phyloP scores from a whole-genome alignment of 2,888 invertebrate species.

The Empis livida region DNA sequence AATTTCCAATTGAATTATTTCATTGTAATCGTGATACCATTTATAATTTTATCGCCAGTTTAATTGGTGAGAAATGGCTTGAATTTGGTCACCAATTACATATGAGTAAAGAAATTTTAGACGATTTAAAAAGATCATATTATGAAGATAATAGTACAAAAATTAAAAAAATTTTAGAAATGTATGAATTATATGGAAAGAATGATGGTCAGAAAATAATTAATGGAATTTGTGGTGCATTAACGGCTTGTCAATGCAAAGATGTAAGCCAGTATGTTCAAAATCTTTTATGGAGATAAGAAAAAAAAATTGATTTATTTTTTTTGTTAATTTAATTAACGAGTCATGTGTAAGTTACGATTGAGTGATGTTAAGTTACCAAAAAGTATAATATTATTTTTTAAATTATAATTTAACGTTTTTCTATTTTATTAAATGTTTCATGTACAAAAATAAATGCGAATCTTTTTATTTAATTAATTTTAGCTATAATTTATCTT shows the following conservation, averaged over 20 bases:
- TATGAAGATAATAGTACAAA: conserved; percentile 23
- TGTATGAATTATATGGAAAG: conserved; percentile 26
- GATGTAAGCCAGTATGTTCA: conserved; percentile 22
- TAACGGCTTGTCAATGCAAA: conserved; percentile 21
- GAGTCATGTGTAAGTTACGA: too few relatives aligned
- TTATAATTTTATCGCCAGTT: conserved; percentile 22
- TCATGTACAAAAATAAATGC: too few relatives aligned
- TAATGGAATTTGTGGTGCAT: conserved; percentile 18
- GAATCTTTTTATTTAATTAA: too few relatives aligned
- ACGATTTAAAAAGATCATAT: conserved; percentile 22
- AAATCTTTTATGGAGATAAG: conserved; percentile 16
- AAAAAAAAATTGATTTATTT: too few relatives aligned
- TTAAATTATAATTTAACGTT: too few relatives aligned
- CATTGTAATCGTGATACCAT: conserved; percentile 14
- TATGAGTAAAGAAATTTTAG: conserved; percentile 20
- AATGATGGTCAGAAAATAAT: conserved; percentile 17
- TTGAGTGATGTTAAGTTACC: too few relatives aligned
- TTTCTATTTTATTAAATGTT: too few relatives aligned
- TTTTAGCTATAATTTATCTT: too few relatives aligned
- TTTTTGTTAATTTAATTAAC: too few relatives aligned
- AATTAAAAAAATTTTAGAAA: conserved; percentile 22
- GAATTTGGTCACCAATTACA: conserved; percentile 24
- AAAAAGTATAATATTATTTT: too few relatives aligned
- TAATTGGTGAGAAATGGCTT: conserved; percentile 30
- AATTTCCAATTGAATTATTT: conserved; percentile 8